These are phyloP conservation scores for Hybognathus amarus DNA, from an alignment of 2,797 vertebrate species.

Conservation along the genomic window DNA sequence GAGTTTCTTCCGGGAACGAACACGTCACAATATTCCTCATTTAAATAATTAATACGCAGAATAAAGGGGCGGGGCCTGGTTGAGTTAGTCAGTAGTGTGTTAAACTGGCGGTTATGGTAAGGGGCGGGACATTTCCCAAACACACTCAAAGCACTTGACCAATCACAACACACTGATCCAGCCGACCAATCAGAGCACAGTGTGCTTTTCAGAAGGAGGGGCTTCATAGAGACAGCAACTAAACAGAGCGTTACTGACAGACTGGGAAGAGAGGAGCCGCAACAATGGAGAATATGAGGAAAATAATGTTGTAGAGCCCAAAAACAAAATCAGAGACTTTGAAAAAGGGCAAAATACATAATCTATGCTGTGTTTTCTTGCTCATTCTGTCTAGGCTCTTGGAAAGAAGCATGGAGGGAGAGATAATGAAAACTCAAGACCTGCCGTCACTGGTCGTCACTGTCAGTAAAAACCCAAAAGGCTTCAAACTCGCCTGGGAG, in stretches of 20 bases:
- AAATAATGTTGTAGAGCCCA: background rate
- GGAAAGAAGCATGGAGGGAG: conserved; percentile 82
- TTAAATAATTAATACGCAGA: background rate
- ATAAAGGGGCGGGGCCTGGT: background rate
- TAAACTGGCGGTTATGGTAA: background rate
- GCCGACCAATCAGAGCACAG: background rate
- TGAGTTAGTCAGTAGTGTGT: background rate
- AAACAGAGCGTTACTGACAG: background rate
- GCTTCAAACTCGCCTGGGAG: conserved; percentile 84
- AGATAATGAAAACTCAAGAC: conserved; percentile 88
- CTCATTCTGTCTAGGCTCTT: conserved; percentile 78
- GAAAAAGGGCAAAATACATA: background rate
- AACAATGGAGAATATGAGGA: background rate
- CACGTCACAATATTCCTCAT: too few relatives aligned
- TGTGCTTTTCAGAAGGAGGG: background rate
- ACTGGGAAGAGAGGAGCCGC: background rate
- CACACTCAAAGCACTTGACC: rapidly evolving
- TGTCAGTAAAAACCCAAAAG: conserved; percentile 83
- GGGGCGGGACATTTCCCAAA: background rate
- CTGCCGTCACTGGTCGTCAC: conserved; percentile 79
- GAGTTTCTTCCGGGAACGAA: background rate
- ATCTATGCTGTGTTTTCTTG: background rate
- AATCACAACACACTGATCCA: background rate
- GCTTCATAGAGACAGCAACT: background rate
- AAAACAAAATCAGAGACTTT: background rate